Evolutionary conservation across 92 coral and sea anemone species (phyloP), one percentile per base, ranked within the genome.

Genomic region (Micromussa lordhowensis): DNA sequence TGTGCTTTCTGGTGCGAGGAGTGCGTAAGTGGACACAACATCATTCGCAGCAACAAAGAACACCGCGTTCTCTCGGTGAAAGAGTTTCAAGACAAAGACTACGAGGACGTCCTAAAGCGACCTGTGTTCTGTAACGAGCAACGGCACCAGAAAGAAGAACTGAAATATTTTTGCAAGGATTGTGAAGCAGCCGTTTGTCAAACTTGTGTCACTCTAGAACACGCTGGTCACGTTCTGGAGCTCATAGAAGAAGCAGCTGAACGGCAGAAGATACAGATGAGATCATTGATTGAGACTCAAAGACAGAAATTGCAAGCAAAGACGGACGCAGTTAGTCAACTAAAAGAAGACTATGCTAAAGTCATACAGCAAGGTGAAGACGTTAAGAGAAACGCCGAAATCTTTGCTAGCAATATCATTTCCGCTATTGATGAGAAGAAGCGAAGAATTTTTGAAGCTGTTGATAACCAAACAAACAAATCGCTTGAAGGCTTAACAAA

Each of bases 71-170:
- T 83, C 16, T 79, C 87, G 87, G 57, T 83, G 22, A 83, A 69
- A 44, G 87, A 83, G 30, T 83, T 83, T 83, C 87, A 83, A 8
- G 87, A 83, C 17, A 30, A 83, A 24, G 77, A 83, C 59, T 71
- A 35, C 3, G 77, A 63, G 61, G 87, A 16, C 11, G 77, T 83
- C 18, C 53, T 83, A 16, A 58, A 81, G 49, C 75, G 71, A 61
- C 85, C 85, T 16, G 85, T 68, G 85, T 26, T 81, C 2, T 81
- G 85, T 44, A 7, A 19, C 24, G 32, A 54, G 18, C 40, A n/a
- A 35, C 85, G 29, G 2, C 85, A 81, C 85, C 35, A 81, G 69
- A 66, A 66, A 7, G 66, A 58, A 40, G 30, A 26, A 5, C 75
- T 81, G n/a, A 44, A 61, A 40, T 81, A 81, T 54, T 81, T 53